phyloP scores from a whole-genome alignment of 1,140 invertebrate species.

The Lanistes nyassanus region DNA sequence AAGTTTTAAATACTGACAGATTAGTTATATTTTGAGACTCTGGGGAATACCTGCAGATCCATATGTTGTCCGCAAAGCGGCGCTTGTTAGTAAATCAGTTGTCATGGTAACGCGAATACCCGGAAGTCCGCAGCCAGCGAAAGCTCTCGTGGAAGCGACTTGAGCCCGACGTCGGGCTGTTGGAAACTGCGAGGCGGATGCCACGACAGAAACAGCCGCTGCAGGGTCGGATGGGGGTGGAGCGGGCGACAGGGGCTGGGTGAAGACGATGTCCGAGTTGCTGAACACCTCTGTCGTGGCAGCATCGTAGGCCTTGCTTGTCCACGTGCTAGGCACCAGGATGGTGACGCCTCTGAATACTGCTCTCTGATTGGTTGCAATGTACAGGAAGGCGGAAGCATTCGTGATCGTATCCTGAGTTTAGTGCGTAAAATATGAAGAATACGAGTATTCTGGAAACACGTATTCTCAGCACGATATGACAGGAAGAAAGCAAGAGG shows the following conservation, averaged over 20 bases:
- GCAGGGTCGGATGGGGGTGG: not conserved
- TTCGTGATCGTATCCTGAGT: slow-evolving; percentile 46
- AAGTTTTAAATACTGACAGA: too few species aligned
- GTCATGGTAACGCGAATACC: slow-evolving; percentile 60
- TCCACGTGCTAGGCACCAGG: slow-evolving; percentile 60
- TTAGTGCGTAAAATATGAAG: not conserved
- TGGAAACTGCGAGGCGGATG: too few species aligned
- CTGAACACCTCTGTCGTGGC: slow-evolving; percentile 36
- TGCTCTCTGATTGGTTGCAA: slow-evolving; percentile 53
- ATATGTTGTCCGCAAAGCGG: not conserved
- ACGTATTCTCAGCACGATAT: not conserved
- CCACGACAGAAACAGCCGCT: too few species aligned
- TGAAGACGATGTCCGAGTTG: slow-evolving; percentile 47
- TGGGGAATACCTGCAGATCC: slow-evolving; percentile 26
- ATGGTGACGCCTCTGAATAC: slow-evolving; percentile 64
- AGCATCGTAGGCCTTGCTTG: slow-evolving; percentile 9
- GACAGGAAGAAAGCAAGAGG: not conserved
- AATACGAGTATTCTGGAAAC: not conserved
- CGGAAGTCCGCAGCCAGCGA: slow-evolving; percentile 58
- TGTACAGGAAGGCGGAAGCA: slow-evolving; percentile 51
- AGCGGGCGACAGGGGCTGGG: not conserved
- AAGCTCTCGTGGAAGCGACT: slow-evolving; percentile 23
- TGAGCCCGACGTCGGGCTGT: too few species aligned
- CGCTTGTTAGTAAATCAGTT: slow-evolving; percentile 44
- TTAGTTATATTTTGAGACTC: too few species aligned